These are phyloP conservation scores for Hirtodrosophila alboralis DNA, from an alignment of 2,888 invertebrate genomes.

Conservation along the genomic window DNA sequence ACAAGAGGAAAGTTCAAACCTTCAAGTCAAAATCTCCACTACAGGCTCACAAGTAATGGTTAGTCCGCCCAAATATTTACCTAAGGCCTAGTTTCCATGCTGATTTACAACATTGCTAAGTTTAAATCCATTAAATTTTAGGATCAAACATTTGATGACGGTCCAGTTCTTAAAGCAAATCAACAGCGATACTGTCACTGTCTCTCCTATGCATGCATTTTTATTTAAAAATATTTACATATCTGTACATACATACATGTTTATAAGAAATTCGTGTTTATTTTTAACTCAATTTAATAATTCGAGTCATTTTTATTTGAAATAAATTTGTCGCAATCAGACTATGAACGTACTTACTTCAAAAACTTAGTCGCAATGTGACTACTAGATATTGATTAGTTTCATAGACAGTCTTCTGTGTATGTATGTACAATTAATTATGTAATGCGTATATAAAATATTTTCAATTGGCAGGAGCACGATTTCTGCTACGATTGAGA, in stretches of 20 bases:
- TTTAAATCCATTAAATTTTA: not conserved
- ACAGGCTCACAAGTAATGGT: slow-evolving; percentile 8
- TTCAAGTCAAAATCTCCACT: slow-evolving; percentile 8
- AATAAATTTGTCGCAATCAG: no score
- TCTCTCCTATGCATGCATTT: not conserved
- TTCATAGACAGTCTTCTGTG: no score
- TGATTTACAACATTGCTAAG: no score
- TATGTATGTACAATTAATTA: no score
- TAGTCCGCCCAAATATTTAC: slow-evolving; percentile 1
- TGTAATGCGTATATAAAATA: no score
- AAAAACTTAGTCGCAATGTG: no score
- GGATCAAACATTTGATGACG: not conserved
- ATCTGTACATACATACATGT: not conserved
- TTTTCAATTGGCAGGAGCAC: no score
- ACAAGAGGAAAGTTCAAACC: slow-evolving; percentile 11
- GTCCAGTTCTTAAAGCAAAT: slow-evolving; percentile 4
- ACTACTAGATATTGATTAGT: no score
- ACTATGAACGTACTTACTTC: no score
- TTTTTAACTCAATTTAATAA: no score
- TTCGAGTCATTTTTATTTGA: no score
- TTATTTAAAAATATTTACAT: not conserved
- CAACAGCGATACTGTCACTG: not conserved
- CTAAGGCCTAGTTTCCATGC: not conserved
- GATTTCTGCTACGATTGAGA: no score
- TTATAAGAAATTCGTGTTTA: not conserved